phyloP scores from a whole-genome alignment of 2,797 vertebrate genomes.

The Mormyrus hasselquistii region DNA sequence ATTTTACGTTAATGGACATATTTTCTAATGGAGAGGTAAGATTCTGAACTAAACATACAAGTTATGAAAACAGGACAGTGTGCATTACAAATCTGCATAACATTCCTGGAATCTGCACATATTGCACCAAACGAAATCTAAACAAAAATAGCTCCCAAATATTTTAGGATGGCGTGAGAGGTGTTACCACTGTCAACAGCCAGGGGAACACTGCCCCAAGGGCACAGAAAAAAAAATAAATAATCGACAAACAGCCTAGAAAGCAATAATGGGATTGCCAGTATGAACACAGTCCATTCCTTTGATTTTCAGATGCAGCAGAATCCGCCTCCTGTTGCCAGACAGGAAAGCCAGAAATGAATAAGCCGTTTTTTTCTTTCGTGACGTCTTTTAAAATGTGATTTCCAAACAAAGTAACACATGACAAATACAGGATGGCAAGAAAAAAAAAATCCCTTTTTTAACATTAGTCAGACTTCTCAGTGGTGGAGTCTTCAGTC shows the following conservation, averaged over 20 bases:
- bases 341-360: background rate
- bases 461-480: background rate
- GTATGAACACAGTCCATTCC: background rate
- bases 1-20: background rate
- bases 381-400: background rate
- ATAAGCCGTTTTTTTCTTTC: background rate
- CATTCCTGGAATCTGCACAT: constrained; percentile 26
- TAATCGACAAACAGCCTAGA: background rate
- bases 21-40: constrained; percentile 9
- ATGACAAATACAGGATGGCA: background rate
- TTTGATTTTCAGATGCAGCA: background rate
- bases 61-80: constrained; percentile 14
- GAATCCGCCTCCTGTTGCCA: background rate
- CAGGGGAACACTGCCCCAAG: background rate
- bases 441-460: background rate
- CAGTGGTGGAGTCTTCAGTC: background rate
- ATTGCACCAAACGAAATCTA: background rate
- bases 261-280: background rate
- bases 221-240: background rate
- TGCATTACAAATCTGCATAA: constrained; percentile 34
- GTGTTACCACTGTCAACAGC: background rate
- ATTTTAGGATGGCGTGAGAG: background rate
- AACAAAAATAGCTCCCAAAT: background rate
- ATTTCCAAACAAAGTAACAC: background rate
- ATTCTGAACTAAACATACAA: constrained; percentile 14